Evolutionary conservation across 2,888 invertebrate species (phyloP).

Genomic region (Drosophila stalkeri): DNA sequence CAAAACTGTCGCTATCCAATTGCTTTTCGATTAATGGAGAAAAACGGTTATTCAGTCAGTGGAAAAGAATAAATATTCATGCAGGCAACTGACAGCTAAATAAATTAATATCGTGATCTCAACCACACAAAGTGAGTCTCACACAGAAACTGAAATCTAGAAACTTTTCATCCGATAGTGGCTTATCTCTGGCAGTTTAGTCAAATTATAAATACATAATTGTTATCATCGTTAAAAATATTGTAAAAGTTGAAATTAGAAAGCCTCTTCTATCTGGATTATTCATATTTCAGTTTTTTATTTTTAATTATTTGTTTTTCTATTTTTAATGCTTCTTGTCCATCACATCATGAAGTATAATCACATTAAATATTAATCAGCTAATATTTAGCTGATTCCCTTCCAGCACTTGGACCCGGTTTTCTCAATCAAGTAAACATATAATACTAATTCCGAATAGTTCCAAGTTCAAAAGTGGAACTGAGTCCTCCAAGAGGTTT

Average conservation of each 20-base stretch:
- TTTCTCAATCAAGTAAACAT: too few species aligned
- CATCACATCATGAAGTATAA: too few species aligned
- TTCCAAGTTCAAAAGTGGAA: too few species aligned
- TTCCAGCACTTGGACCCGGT: too few species aligned
- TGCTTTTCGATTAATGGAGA: background rate
- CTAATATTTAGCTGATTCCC: too few species aligned
- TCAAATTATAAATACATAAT: conserved; percentile 6
- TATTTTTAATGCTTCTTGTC: too few species aligned
- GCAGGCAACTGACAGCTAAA: conserved; percentile 1
- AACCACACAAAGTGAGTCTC: background rate
- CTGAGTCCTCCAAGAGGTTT: too few species aligned
- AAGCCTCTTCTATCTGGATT: background rate
- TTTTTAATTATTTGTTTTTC: background rate
- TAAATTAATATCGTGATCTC: conserved; percentile 13
- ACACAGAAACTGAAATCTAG: background rate
- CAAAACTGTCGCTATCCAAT: conserved; percentile 9
- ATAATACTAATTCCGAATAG: too few species aligned
- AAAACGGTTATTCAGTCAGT: background rate
- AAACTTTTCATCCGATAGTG: background rate
- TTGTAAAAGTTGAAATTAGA: background rate
- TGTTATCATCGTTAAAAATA: background rate
- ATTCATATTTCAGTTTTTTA: background rate
- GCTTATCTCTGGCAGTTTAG: background rate
- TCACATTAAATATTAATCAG: too few species aligned
- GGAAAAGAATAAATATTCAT: conserved; percentile 9